Base-by-base conservation (phyloP, 2,113 vertebrate species). In the Morone chrysops region DNA sequence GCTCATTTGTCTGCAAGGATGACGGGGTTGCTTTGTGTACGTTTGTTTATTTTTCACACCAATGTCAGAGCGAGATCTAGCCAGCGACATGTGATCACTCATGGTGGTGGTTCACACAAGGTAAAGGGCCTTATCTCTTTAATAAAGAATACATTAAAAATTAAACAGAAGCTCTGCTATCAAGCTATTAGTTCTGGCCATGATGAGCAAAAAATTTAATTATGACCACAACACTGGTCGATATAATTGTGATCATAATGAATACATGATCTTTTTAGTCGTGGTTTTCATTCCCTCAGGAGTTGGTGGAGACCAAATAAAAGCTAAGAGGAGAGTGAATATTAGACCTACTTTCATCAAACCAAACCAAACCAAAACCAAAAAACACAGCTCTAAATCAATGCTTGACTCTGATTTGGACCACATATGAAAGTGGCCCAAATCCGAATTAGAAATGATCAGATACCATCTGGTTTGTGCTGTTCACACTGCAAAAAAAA, bases 1-100 rank as follows among this genome's bases (percentile, higher is more conserved):
- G 73, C 65, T 81, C 31, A 8, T 81, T 80, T 60, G 57, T 84
- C 82, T 83, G 59, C 63, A 38, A 2, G 18, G 57, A 72, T 62
- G 41, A 56, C 6, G 1, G 8, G 38, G 48, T 1, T 13, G 0
- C 6, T 75, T 11, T 12, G 18, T 43, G 69, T 13, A 1, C 13
- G 38, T 51, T 45, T 43, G 51, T 60, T 47, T 57, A 16, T 60
- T 20, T 45, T 9, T 69, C 50, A 70, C 25, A 47, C 57, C 4
- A 1, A 47, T 5, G 48, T 40, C 43, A 16, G 31, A n/a, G 48
- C 13, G 16, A 14, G 8, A 25, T 47, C 16, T 66, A 72, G 53
- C 18, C 1, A 56, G 2, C 12, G 14, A 69, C 14, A 36, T 57
- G 14, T 41, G 45, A 48, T 40, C 53, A 20, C 17, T 74, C 67